These are phyloP conservation scores for Eilema griseolum DNA, from an alignment of 2,888 invertebrate species.

Conservation along the genomic window DNA sequence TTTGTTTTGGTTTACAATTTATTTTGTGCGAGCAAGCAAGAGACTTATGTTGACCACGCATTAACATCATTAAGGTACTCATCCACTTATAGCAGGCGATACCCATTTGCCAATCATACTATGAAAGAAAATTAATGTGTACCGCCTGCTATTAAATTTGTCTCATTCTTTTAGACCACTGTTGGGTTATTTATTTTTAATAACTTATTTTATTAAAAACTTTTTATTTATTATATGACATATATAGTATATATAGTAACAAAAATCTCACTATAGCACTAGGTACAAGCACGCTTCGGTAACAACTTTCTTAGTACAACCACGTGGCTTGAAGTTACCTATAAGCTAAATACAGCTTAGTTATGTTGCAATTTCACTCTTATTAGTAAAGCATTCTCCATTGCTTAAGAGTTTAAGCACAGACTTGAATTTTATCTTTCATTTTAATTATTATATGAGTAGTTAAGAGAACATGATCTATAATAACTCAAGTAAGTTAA, in stretches of 20 bases:
- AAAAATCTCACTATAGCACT: background rate
- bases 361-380: background rate
- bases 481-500: conserved; percentile 6
- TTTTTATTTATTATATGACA: background rate
- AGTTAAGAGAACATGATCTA: background rate
- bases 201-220: background rate
- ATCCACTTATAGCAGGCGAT: too few relatives aligned
- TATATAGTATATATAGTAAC: too few relatives aligned
- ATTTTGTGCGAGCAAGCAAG: too few relatives aligned
- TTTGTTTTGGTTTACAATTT: too few relatives aligned
- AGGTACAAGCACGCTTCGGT: background rate
- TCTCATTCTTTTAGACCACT: too few relatives aligned
- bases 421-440: background rate
- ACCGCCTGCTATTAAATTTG: too few relatives aligned
- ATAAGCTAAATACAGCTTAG: background rate
- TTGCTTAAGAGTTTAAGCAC: background rate
- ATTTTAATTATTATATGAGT: background rate
- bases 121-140: too few relatives aligned
- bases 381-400: background rate
- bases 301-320: background rate
- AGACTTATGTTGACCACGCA: too few relatives aligned
- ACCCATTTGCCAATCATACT: too few relatives aligned
- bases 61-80: too few relatives aligned
- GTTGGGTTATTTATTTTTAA: background rate
- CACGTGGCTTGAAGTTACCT: background rate